phyloP scores from a whole-genome alignment of 2,113 vertebrate genomes.

The Passer domesticus region DNA sequence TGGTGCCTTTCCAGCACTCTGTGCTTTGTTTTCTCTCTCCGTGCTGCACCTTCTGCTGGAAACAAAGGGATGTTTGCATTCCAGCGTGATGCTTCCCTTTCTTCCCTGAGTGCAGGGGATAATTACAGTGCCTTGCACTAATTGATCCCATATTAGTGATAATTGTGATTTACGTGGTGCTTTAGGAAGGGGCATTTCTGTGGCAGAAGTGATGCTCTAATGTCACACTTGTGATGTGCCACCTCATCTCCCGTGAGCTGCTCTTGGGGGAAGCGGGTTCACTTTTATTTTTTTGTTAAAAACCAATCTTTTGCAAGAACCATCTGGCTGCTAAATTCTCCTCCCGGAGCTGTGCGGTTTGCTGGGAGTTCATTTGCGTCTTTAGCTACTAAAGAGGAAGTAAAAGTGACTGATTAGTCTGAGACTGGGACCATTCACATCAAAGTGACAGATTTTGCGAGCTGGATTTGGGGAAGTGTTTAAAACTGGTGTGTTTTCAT shows the following conservation, averaged over 20 bases:
- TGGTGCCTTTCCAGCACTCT: background rate
- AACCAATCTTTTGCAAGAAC: conserved; percentile 30
- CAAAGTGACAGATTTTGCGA: conserved; percentile 54
- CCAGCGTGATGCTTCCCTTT: background rate
- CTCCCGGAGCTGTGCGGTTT: conserved; percentile 45
- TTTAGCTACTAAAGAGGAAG: conserved; percentile 51
- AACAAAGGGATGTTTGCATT: conserved; percentile 20
- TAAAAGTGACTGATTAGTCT: conserved; percentile 62
- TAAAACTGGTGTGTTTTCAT: conserved; percentile 49
- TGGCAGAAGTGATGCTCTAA: background rate
- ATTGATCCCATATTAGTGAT: conserved; percentile 4
- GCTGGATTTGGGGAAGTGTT: conserved; percentile 43
- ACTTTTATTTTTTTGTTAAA: background rate
- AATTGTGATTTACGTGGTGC: background rate
- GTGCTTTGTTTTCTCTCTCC: background rate
- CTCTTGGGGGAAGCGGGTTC: background rate
- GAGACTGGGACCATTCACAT: conserved; percentile 37
- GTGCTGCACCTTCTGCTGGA: background rate
- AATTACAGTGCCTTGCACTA: background rate
- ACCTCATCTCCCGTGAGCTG: background rate
- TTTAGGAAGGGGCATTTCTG: background rate
- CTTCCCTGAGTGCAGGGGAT: background rate
- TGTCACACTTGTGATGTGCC: background rate
- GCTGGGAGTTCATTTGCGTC: conserved; percentile 58
- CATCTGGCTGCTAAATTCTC: conserved; percentile 54